Evolutionary conservation across 2,888 invertebrate species (phyloP).

Genomic region (Philereme vetulata): DNA sequence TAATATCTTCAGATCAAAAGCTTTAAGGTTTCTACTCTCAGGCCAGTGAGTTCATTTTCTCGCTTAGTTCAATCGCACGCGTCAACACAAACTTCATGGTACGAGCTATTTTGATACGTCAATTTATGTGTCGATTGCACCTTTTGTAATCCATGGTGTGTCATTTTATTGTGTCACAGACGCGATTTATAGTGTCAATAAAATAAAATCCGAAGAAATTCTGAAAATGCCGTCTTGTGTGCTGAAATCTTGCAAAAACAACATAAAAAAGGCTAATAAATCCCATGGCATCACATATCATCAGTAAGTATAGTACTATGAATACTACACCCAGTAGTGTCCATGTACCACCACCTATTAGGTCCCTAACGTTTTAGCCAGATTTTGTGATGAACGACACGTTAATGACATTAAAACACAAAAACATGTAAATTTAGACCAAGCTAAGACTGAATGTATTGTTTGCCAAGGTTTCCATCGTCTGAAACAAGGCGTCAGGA

Average conservation of each 20-base stretch:
- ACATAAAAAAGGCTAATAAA: conserved; percentile 36
- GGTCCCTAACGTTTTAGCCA: background rate
- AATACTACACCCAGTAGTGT: background rate
- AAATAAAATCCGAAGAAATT: background rate
- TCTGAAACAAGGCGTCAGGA: conserved; percentile 18
- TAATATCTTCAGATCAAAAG: no score
- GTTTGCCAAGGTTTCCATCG: conserved; percentile 31
- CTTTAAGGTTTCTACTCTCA: no score
- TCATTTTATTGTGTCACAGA: conserved; percentile 11
- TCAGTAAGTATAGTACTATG: conserved; percentile 28
- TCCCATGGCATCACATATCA: conserved; percentile 36
- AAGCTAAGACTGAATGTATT: background rate
- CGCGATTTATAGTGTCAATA: conserved; percentile 19
- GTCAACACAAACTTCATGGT: conserved; percentile 25
- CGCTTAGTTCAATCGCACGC: no score
- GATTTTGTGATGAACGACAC: background rate
- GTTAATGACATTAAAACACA: no score
- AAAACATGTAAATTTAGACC: background rate
- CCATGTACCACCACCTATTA: background rate
- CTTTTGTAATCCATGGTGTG: conserved; percentile 6
- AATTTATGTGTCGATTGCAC: conserved; percentile 14
- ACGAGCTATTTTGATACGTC: conserved; percentile 3
- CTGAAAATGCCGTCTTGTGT: conserved; percentile 37
- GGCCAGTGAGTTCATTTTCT: no score
- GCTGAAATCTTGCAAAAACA: conserved; percentile 37